phyloP scores from a whole-genome alignment of 2,888 invertebrate genomes.

The Synergus itoensis region DNA sequence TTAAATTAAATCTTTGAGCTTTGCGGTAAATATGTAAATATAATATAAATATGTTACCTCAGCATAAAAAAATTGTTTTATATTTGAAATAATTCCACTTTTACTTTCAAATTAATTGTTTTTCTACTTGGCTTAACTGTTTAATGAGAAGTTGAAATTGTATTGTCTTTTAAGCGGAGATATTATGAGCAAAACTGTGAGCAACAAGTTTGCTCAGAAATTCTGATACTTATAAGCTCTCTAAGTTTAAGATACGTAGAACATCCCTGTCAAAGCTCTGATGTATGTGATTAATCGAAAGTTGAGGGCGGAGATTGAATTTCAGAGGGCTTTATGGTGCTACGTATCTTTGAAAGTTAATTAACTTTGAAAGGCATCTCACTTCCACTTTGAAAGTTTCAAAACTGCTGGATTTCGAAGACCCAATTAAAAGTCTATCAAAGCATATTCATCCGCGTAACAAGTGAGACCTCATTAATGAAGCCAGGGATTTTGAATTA shows the following conservation, averaged over 20 bases:
- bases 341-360: conserved; percentile 8
- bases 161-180: no score
- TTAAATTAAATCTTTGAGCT: no score
- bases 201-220: not conserved
- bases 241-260: not conserved
- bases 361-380: conserved; percentile 28
- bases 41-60: no score
- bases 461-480: conserved; percentile 14
- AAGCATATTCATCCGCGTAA: conserved; percentile 20
- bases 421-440: conserved; percentile 35
- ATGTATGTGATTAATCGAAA: conserved; percentile 20
- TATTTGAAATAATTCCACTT: no score
- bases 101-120: no score
- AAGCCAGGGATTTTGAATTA: not conserved
- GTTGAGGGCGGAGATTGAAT: conserved; percentile 18
- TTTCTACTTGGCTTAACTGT: no score
- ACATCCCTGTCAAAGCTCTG: not conserved
- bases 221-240: not conserved
- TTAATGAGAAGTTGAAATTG: no score
- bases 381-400: conserved; percentile 12
- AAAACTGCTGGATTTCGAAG: conserved; percentile 18
- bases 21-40: no score
- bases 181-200: not conserved
- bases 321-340: conserved; percentile 7
- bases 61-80: no score